These are phyloP conservation scores for Dicycla oo DNA, from an alignment of 2,888 invertebrate genomes.

Conservation along the genomic window DNA sequence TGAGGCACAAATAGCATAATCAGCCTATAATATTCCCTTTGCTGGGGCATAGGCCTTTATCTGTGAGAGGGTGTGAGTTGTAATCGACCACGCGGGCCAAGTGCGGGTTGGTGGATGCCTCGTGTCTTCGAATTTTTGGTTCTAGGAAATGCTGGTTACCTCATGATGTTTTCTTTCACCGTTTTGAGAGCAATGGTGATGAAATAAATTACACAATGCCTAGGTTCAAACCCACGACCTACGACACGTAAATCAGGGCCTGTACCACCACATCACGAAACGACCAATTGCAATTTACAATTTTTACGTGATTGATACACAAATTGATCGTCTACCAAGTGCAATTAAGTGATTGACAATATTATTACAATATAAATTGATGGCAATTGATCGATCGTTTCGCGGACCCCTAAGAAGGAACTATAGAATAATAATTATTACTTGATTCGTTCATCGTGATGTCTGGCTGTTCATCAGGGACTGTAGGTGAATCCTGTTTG, in stretches of 20 bases:
- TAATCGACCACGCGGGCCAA: background rate
- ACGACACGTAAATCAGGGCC: background rate
- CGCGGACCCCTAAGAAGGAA: too few relatives aligned
- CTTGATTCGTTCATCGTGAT: conserved; percentile 4
- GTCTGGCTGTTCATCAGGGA: too few relatives aligned
- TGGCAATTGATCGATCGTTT: too few relatives aligned
- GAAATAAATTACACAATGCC: background rate
- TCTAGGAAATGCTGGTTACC: background rate
- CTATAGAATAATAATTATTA: conserved; percentile 3
- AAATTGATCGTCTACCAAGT: too few relatives aligned
- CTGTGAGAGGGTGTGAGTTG: too few relatives aligned
- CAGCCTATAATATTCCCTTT: background rate
- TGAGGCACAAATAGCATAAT: background rate
- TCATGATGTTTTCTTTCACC: background rate
- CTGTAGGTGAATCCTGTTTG: background rate
- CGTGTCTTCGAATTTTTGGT: background rate
- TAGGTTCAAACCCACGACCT: too few relatives aligned
- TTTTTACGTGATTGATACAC: too few relatives aligned
- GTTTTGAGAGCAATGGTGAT: background rate
- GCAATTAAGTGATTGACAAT: too few relatives aligned
- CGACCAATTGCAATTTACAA: too few relatives aligned
- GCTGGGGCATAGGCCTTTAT: background rate
- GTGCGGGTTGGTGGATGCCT: too few relatives aligned
- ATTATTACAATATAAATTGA: too few relatives aligned
- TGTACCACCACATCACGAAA: background rate